Evolutionary conservation across 2,797 vertebrate species (phyloP).

Genomic region (Phoebastria nigripes): DNA sequence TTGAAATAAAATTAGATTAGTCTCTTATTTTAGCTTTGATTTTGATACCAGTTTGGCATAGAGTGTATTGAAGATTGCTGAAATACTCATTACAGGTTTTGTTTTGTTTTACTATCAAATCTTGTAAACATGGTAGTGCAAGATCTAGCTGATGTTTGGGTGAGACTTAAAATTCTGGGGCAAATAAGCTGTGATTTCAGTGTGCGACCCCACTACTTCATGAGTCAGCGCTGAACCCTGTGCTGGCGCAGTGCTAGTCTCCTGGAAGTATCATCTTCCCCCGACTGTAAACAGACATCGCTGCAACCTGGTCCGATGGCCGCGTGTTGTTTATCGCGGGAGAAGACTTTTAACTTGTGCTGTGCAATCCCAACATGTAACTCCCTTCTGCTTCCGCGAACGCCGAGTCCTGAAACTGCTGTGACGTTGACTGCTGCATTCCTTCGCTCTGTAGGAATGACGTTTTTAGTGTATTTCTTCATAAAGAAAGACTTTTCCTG

Average conservation of each 20-base stretch:
- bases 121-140: not conserved
- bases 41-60: not conserved
- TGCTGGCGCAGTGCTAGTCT: not conserved
- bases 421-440: fast-evolving
- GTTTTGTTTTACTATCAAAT: not conserved
- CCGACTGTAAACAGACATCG: not conserved
- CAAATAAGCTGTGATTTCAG: not conserved
- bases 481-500: not conserved
- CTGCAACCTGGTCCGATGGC: not conserved
- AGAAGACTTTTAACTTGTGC: not conserved
- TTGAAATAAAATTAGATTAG: not conserved
- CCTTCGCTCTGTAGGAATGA: not conserved
- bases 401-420: not conserved
- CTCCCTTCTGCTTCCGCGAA: fast-evolving
- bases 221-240: not conserved
- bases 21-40: not conserved
- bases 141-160: not conserved
- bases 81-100: not conserved
- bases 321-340: not conserved
- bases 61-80: not conserved
- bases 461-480: not conserved
- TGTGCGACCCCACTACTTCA: not conserved
- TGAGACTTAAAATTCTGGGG: not conserved
- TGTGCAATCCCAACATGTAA: not conserved
- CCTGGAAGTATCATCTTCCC: not conserved